Base-by-base conservation (phyloP, 2,797 vertebrate species). In the Scomberomorus guttatus region DNA sequence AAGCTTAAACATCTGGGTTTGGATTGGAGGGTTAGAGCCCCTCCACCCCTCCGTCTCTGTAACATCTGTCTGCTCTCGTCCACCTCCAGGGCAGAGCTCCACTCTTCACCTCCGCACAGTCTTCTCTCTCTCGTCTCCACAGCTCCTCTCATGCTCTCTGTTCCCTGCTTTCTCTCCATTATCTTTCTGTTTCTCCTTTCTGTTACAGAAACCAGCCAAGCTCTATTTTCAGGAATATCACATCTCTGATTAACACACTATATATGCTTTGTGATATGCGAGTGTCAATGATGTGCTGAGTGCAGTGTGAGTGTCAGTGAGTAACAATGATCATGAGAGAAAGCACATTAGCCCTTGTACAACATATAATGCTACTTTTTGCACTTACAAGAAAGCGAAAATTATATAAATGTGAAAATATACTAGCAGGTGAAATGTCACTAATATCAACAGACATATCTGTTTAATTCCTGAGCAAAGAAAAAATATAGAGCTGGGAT, bases 1-100 rank as follows among this genome's bases (percentile, higher is more conserved):
- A 58, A 25, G 71, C 83, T 79, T 72, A 60, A 89, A 86, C 87
- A 89, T 90, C 81, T 89, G 89, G 79, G 59, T 77, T 77, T 58
- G 52, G 73, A 73, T 70, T 6, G 64, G 61, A 55, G 55, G 61
- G 61, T 60, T 18, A 20, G 56, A 66, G 52, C 61, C 22, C 75
- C 63, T 60, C 62, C 68, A 32, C 48, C 48, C 18, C 20, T 71
- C 79, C 44, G 29, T 65, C 71, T 72, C 42, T 57, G 15, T 18
- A 82, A 87, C 90, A 89, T 81, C 89, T 88, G 89, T 79, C 78
- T 84, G 70, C 64, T 75, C 50, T 75, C 6, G 0, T 84, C 73
- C 83, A 51, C 63, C 79, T 69, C 39, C 7, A 1, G 85, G 79
- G 18, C 39, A 32, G 75, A 10, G 55, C 52, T 37, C 50, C 52